phyloP scores from a whole-genome alignment of 64 coral and sea anemone species.

The Montipora foliosa region DNA sequence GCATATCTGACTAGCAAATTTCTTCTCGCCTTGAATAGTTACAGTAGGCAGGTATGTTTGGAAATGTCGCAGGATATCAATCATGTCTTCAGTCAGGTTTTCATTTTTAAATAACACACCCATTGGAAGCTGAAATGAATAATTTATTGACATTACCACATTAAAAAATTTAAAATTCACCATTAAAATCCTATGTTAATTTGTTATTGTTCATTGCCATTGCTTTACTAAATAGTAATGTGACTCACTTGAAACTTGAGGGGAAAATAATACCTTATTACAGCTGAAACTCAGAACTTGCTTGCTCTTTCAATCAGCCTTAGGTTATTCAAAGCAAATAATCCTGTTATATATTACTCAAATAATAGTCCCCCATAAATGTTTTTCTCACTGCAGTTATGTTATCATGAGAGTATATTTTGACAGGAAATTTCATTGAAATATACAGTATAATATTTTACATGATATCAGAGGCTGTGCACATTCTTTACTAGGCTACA shows the following conservation, averaged over 20 bases:
- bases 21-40: slow-evolving; percentile 15
- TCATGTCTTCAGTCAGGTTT: slow-evolving; percentile 42
- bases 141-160: neutral
- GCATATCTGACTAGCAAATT: slow-evolving; percentile 24
- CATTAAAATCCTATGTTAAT: too few species aligned
- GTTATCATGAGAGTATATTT: slow-evolving; percentile 3
- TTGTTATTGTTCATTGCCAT: too few species aligned
- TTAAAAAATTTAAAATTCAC: neutral
- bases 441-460: slow-evolving; percentile 6
- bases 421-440: slow-evolving; percentile 8
- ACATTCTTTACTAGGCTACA: neutral
- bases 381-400: neutral
- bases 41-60: slow-evolving; percentile 52
- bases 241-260: too few species aligned
- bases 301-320: slow-evolving; percentile 11
- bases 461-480: neutral
- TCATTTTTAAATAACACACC: slow-evolving; percentile 51
- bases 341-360: neutral
- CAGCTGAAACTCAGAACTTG: neutral
- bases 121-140: slow-evolving; percentile 7
- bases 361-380: slow-evolving; percentile 12
- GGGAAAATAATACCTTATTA: too few species aligned
- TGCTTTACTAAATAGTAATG: too few species aligned
- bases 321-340: neutral
- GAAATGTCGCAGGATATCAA: slow-evolving; percentile 49